Evolutionary conservation across 1,140 invertebrate genomes (phyloP), one percentile per base, ranked within the genome.

Genomic region (Globodera ellingtonae): DNA sequence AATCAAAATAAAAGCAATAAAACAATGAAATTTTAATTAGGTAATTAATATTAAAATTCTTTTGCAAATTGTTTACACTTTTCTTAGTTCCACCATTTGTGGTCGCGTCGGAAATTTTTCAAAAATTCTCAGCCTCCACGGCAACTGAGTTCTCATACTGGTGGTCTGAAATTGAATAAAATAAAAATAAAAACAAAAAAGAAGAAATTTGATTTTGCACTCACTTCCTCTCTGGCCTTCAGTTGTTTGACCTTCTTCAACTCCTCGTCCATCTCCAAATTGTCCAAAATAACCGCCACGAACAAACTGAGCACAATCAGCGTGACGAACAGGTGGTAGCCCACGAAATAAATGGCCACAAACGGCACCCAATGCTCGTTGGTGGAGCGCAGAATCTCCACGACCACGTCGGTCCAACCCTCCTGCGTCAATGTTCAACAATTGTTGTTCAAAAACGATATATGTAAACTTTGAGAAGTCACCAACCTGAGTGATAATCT

Each of bases 271-370:
- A 99, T 91, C 90, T 99, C 97, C 86, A 99, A 92, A 91, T 99
- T 99, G 89, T 99, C 98, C 84, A 99, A 92, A 91, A 99, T 99
- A 3, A 99, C 98, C 80, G 98, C 98, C 84, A 99, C 98, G 93
- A 99, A 99, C 90, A 99, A 94, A 90, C 95, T 97, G 82, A 99
- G 92, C 90, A 99, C 96, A 90, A 99, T 99, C 80, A 99, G 90
- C 70, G 97, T 99, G 9, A 99, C 97, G 91, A 99, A 98, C 24
- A 99, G 92, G 92, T 99, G 97, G 89, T 99, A 99, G 24, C 97
- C 92, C 88, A 99, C 98, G 88, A 99, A 99, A 91, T 99, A 99
- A 74, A 98, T 93, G 0, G 98, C 98, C 35, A 98, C 96, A 52
- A 98, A 91, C 0, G 96, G 96, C n/a, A 95, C 96, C 80, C 87